Evolutionary conservation across 1,140 invertebrate species (phyloP).

Genomic region (Drosophila busckii): DNA sequence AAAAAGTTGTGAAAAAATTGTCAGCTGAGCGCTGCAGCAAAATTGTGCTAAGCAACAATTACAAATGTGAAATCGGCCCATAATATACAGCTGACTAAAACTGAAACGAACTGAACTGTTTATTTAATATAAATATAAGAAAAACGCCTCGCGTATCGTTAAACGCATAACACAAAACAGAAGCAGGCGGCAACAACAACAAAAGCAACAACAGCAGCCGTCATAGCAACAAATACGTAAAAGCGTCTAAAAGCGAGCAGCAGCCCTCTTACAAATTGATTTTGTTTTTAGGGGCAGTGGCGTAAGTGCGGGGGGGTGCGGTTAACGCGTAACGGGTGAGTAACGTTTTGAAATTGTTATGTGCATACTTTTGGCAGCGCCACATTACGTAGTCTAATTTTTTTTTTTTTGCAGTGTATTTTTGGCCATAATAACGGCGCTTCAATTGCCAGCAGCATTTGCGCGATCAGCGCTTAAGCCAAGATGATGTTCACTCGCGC

Average conservation of each 20-base stretch:
- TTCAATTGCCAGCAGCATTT: conserved; percentile 13
- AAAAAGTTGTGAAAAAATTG: too few species aligned
- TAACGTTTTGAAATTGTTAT: too few species aligned
- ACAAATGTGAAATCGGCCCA: conserved; percentile 13
- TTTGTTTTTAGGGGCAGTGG: too few species aligned
- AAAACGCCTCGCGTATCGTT: conserved; percentile 23
- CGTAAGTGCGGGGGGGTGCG: too few species aligned
- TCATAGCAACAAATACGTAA: too few species aligned
- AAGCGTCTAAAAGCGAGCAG: too few species aligned
- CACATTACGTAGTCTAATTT: neutral
- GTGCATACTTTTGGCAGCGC: too few species aligned
- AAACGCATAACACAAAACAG: conserved; percentile 52
- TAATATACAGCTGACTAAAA: conserved; percentile 45
- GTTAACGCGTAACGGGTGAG: too few species aligned
- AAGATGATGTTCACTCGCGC: conserved; percentile 78
- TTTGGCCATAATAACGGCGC: conserved; percentile 20
- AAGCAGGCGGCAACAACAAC: conserved; percentile 18
- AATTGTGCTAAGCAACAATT: conserved; percentile 18
- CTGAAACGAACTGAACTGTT: conserved; percentile 36
- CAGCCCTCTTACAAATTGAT: neutral
- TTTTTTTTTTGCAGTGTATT: neutral
- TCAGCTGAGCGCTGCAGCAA: too few species aligned
- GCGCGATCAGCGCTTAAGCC: conserved; percentile 32
- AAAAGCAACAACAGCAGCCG: neutral
- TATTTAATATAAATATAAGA: conserved; percentile 60